Conservation (phyloP, 2,888 invertebrate species). For the Tiliacea citrago region DNA sequence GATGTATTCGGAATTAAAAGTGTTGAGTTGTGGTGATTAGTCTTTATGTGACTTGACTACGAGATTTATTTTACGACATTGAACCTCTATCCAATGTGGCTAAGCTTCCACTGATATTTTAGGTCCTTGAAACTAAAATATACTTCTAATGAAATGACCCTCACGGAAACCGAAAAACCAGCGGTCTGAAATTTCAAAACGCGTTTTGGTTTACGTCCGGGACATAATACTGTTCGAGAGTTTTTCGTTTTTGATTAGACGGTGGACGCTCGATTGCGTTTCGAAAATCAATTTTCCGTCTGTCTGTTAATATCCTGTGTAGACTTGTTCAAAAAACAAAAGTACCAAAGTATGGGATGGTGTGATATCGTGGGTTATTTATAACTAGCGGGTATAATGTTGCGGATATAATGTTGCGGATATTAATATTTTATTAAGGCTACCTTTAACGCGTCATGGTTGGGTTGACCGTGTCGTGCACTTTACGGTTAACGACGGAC, state of each 20-base stretch:
- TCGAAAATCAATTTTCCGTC: constrained; percentile 19
- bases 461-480: constrained; percentile 34
- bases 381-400: constrained; percentile 22
- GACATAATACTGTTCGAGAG: constrained; percentile 7
- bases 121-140: background rate
- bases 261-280: constrained; percentile 25
- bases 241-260: constrained; percentile 16
- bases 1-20: background rate
- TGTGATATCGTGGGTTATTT: constrained; percentile 28
- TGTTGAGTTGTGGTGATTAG: background rate
- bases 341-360: constrained; percentile 3
- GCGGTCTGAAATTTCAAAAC: constrained; percentile 20
- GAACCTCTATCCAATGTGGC: background rate
- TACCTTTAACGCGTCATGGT: constrained; percentile 48
- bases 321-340: constrained; percentile 13
- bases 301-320: constrained; percentile 25
- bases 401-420: too few species aligned
- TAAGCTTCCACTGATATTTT: background rate
- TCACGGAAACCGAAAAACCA: constrained; percentile 1
- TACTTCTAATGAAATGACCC: background rate
- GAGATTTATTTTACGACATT: background rate
- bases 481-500: constrained; percentile 31
- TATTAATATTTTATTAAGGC: constrained; percentile 56
- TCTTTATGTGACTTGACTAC: background rate
- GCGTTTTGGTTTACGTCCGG: constrained; percentile 4